These are phyloP conservation scores for Desoria tigrina DNA, from an alignment of 2,888 invertebrate species.

Conservation along the genomic window DNA sequence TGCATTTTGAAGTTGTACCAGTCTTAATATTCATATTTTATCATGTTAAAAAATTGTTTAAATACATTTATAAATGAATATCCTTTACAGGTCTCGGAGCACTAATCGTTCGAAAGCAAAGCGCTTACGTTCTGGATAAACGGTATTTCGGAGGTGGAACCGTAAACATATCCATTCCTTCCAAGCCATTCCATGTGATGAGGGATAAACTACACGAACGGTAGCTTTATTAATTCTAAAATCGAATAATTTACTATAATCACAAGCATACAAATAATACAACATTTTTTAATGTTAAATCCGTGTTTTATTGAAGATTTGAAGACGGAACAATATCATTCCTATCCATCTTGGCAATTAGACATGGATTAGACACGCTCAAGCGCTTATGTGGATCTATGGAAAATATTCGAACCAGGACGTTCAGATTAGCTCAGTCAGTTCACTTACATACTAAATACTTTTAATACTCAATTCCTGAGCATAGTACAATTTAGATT, in stretches of 20 bases:
- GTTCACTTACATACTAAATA: constrained; percentile 17
- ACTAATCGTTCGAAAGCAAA: constrained; percentile 72
- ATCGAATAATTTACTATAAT: not conserved
- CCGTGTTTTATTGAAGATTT: constrained; percentile 64
- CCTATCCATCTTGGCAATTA: constrained; percentile 76
- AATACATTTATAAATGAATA: not conserved
- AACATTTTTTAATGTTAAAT: not conserved
- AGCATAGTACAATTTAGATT: not conserved
- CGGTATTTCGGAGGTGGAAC: constrained; percentile 95
- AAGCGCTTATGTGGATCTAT: constrained; percentile 55
- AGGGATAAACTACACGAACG: constrained; percentile 70
- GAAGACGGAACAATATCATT: constrained; percentile 94
- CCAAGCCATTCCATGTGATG: constrained; percentile 70
- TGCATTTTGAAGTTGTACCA: too few relatives aligned
- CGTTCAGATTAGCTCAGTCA: constrained; percentile 69
- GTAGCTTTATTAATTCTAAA: constrained; percentile 58
- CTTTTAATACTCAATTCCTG: not conserved
- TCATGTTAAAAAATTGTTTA: too few relatives aligned
- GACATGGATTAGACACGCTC: constrained; percentile 75
- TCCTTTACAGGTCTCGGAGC: constrained; percentile 71
- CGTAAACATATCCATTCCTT: constrained; percentile 77
- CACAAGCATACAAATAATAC: too few relatives aligned
- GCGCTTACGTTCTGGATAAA: constrained; percentile 64
- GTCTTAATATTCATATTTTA: too few relatives aligned
- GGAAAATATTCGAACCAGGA: constrained; percentile 64